These are phyloP conservation scores for Globia sparganii DNA, from an alignment of 2,888 invertebrate species.

Conservation along the genomic window DNA sequence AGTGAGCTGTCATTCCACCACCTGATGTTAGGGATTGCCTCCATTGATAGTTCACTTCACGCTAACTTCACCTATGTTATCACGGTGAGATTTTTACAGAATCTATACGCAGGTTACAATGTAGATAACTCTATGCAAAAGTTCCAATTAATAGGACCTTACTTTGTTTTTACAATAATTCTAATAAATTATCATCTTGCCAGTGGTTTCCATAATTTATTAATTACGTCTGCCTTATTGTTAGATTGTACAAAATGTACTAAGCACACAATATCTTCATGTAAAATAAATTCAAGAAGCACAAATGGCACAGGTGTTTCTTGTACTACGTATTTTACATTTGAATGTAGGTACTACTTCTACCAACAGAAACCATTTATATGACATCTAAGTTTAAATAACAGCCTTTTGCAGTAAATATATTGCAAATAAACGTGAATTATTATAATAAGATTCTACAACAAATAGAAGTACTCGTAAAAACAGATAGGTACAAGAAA, in stretches of 20 bases:
- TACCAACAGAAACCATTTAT: conserved; percentile 29
- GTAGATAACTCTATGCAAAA: not conserved
- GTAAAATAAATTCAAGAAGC: conserved; percentile 53
- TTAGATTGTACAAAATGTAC: not conserved
- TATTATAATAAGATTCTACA: conserved; percentile 38
- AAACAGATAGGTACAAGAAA: conserved; percentile 36
- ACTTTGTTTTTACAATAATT: not conserved
- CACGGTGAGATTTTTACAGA: no score
- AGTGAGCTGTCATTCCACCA: no score
- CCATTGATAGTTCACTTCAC: no score
- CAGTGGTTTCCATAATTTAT: not conserved
- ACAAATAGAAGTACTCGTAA: conserved; percentile 2
- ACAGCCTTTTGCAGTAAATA: conserved; percentile 35
- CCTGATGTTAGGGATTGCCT: no score
- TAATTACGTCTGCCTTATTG: conserved; percentile 1
- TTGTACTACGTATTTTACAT: conserved; percentile 38
- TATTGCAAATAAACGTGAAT: conserved; percentile 53
- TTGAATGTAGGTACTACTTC: conserved; percentile 34
- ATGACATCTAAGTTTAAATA: conserved; percentile 56
- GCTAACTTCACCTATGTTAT: no score
- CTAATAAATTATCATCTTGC: not conserved
- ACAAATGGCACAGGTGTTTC: conserved; percentile 47
- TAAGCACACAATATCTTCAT: conserved; percentile 14
- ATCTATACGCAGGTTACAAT: not conserved
- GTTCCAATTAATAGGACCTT: not conserved